These are phyloP conservation scores for Apteryx mantelli DNA, from an alignment of 2,113 vertebrate genomes.

Conservation along the genomic window DNA sequence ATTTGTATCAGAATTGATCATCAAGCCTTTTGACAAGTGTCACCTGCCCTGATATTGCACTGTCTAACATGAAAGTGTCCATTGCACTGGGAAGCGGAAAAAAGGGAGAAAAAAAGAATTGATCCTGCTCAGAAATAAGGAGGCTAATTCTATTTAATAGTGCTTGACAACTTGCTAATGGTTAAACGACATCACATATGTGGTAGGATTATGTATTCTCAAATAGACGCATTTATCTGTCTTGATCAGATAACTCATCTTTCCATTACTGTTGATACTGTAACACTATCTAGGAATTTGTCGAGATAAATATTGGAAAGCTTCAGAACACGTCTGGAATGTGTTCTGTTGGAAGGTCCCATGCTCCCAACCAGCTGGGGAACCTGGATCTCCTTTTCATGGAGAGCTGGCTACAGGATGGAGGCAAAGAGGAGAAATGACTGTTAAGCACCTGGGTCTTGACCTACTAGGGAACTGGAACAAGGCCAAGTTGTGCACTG, in stretches of 20 bases:
- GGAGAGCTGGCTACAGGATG: neutral
- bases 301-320: neutral
- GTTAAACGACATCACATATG: slow-evolving; percentile 59
- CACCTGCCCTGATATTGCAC: slow-evolving; percentile 59
- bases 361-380: neutral
- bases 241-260: slow-evolving; percentile 15
- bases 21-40: slow-evolving; percentile 67
- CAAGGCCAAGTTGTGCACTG: neutral
- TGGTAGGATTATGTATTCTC: slow-evolving; percentile 22
- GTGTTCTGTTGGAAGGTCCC: neutral
- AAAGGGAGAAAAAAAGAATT: neutral
- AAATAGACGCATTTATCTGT: slow-evolving; percentile 58
- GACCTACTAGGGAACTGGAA: neutral
- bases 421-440: neutral
- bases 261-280: neutral
- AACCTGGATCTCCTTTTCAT: neutral
- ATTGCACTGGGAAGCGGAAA: slow-evolving; percentile 33
- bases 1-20: slow-evolving; percentile 75
- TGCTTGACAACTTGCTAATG: slow-evolving; percentile 61
- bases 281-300: neutral
- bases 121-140: slow-evolving; percentile 52
- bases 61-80: slow-evolving; percentile 40
- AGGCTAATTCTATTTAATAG: slow-evolving; percentile 68
- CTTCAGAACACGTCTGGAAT: neutral
- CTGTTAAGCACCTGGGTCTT: neutral